Conservation (phyloP, 2,797 vertebrate species). For the Ispidina lecontei region DNA sequence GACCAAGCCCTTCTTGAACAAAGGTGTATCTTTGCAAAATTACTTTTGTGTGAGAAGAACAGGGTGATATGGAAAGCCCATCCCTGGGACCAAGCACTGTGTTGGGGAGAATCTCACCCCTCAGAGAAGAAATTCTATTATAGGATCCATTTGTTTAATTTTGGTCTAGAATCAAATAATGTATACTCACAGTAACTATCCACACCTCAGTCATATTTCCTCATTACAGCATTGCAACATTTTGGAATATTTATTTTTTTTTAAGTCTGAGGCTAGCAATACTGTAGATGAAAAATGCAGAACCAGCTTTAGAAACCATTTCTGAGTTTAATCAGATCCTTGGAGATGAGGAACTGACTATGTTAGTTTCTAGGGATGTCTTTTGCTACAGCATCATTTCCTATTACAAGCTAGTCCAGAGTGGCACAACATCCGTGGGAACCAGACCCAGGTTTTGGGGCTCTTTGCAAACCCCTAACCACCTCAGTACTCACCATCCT, state of each 20-base stretch:
- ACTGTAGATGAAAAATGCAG: constrained; percentile 12
- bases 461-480: background rate
- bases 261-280: background rate
- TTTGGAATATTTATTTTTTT: background rate
- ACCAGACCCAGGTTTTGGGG: background rate
- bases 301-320: constrained; percentile 39
- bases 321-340: constrained; percentile 15
- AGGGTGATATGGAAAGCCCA: background rate
- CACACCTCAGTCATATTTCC: background rate
- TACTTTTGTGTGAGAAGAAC: background rate
- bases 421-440: background rate
- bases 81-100: background rate
- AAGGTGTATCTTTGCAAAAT: background rate
- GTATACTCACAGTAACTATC: background rate
- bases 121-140: background rate
- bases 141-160: background rate
- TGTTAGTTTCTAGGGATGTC: background rate
- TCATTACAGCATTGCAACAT: background rate
- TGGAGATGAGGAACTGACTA: constrained; percentile 39
- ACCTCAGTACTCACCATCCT: background rate
- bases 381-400: constrained; percentile 9
- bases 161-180: background rate
- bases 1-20: background rate
- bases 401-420: background rate
- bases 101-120: background rate